These are phyloP conservation scores for Schizothorax lantsangensis DNA, from an alignment of 2,797 vertebrate species.

Conservation along the genomic window DNA sequence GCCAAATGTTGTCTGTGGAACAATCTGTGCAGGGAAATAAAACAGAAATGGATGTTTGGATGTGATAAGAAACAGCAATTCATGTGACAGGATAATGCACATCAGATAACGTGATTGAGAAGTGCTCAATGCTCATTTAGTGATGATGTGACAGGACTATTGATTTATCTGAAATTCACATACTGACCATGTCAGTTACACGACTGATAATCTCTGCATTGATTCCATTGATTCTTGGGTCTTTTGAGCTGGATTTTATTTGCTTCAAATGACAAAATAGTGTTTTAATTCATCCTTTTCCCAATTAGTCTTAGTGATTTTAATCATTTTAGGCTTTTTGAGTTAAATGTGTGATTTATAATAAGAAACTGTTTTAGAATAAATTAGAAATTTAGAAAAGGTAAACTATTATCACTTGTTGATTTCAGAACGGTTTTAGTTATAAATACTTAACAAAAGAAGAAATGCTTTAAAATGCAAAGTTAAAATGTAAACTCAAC, in stretches of 20 bases:
- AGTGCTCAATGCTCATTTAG: slow-evolving; percentile 6
- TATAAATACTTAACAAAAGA: neutral
- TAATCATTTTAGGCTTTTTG: neutral
- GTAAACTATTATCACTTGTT: neutral
- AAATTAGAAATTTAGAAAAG: neutral
- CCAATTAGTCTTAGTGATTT: neutral
- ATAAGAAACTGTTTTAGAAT: neutral
- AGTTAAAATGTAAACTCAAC: neutral
- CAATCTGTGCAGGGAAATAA: slow-evolving; percentile 23
- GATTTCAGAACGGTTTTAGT: neutral
- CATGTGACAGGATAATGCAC: neutral
- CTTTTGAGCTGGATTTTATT: neutral
- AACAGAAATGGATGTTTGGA: slow-evolving; percentile 29
- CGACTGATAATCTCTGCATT: slow-evolving; percentile 9
- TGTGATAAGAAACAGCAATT: slow-evolving; percentile 15
- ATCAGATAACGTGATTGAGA: slow-evolving; percentile 8
- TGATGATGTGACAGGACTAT: slow-evolving; percentile 6
- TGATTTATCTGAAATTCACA: slow-evolving; percentile 20
- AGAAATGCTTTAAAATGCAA: neutral
- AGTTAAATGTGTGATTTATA: neutral
- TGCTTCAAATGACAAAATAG: neutral
- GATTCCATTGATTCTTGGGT: slow-evolving; percentile 30
- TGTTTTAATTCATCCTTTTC: neutral
- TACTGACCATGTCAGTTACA: neutral
- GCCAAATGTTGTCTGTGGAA: slow-evolving; percentile 32